A percentile compares a stretch with the other conserved stretches of the same genome.
These are phyloP conservation scores for Beroe forskalii DNA, from an alignment of 37 sponge, comb jelly and placozoan genomes.

Conservation along the genomic window DNA sequence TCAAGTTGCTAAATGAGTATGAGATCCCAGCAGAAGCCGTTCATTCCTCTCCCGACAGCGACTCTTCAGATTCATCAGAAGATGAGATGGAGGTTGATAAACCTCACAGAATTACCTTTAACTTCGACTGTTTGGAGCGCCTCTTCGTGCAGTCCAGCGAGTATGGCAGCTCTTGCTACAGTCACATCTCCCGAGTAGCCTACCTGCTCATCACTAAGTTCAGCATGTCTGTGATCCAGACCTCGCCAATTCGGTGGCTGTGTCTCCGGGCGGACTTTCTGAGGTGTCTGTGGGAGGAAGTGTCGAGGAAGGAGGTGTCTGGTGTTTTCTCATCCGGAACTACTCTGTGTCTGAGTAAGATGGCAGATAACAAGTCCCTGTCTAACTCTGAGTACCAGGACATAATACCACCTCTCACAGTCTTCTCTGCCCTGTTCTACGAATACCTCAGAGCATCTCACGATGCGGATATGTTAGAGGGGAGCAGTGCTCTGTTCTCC, in stretches of 20 bases:
- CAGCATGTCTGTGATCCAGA: constrained; percentile 24
- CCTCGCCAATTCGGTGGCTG: constrained; percentile 5
- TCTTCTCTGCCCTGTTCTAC: background rate
- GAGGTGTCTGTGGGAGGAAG: background rate
- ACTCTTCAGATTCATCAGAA: constrained; percentile 10
- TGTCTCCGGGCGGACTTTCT: background rate
- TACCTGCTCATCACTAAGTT: constrained; percentile 25
- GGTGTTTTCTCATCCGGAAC: background rate
- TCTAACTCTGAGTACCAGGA: constrained; percentile 27
- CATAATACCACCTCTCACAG: constrained; percentile 8
- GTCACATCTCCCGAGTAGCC: background rate
- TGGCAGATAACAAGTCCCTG: constrained; percentile 23
- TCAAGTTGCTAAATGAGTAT: background rate
- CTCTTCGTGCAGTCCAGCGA: background rate
- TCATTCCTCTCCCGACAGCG: background rate
- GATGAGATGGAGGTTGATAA: constrained; percentile 19
- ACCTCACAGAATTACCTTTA: background rate
- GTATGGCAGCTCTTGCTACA: background rate
- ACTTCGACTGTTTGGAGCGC: background rate
- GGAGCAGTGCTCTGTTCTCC: background rate
- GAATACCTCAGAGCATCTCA: constrained; percentile 12
- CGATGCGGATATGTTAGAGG: constrained; percentile 35
- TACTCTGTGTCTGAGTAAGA: background rate
- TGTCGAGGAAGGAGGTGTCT: background rate
- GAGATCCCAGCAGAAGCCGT: background rate